A percentile compares a stretch with the other conserved stretches of the same genome.
phyloP scores from a whole-genome alignment of 2,888 invertebrate genomes.

The Helleia helle region DNA sequence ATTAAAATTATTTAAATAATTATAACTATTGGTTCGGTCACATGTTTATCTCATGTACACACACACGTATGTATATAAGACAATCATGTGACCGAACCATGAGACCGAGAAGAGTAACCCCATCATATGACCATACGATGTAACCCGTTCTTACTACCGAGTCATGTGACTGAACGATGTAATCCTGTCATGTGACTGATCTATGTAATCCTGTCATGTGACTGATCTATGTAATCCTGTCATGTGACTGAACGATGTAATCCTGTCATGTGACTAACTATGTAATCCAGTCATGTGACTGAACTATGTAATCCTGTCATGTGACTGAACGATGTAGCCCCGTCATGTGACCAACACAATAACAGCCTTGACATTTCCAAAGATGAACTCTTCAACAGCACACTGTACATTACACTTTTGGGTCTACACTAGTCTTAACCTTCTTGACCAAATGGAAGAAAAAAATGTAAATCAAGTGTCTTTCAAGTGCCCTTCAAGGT shows the following conservation, averaged over 20 bases:
- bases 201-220: background rate
- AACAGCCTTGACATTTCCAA: conserved; percentile 40
- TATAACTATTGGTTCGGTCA: no score
- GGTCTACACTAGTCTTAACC: no score
- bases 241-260: conserved; percentile 23
- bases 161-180: background rate
- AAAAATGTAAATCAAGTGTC: no score
- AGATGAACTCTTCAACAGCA: no score
- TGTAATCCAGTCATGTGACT: conserved; percentile 27
- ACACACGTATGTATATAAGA: no score
- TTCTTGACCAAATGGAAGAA: no score
- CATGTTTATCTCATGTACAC: no score
- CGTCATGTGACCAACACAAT: conserved; percentile 21
- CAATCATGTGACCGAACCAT: no score
- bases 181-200: conserved; percentile 1
- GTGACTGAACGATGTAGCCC: conserved; percentile 1
- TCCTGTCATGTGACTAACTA: conserved; percentile 18
- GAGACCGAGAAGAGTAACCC: background rate
- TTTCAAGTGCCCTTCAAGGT: no score
- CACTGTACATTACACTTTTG: no score
- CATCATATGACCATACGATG: background rate
- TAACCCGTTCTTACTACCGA: background rate
- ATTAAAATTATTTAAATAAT: no score
- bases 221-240: background rate
- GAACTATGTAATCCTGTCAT: background rate